These are phyloP conservation scores for Lepidurus couesii DNA, from an alignment of 1,140 invertebrate genomes.

Conservation along the genomic window DNA sequence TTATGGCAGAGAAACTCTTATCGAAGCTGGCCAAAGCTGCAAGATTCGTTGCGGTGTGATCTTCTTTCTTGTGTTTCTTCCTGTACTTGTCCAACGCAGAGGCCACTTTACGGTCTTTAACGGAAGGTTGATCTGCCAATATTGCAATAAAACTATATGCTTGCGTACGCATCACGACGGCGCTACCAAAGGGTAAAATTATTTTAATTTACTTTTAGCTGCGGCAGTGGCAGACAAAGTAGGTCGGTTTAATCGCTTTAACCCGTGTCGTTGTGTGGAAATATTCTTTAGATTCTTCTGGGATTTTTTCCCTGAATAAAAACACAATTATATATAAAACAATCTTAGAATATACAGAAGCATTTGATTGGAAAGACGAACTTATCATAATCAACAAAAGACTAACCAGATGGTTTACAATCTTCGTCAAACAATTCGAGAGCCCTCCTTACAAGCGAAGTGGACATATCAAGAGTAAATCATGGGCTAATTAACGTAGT, in stretches of 20 bases:
- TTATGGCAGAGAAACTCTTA: not conserved
- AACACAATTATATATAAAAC: too few relatives aligned
- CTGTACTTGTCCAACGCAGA: constrained; percentile 27
- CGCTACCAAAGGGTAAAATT: not conserved
- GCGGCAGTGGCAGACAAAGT: not conserved
- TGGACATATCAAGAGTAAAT: constrained; percentile 25
- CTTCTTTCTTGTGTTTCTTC: constrained; percentile 31
- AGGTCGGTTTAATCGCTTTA: not conserved
- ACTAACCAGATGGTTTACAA: constrained; percentile 11
- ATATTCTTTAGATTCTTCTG: not conserved
- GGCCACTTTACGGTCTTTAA: constrained; percentile 32
- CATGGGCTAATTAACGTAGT: not conserved
- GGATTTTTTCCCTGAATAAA: not conserved
- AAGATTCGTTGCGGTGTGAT: constrained; percentile 27
- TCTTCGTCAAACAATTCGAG: constrained; percentile 28
- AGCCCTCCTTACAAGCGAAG: constrained; percentile 29
- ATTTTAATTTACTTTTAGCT: not conserved
- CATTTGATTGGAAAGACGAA: not conserved
- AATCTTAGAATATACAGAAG: not conserved
- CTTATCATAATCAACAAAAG: not conserved
- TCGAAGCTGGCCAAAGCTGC: constrained; percentile 24
- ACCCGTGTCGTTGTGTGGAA: not conserved
- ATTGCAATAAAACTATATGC: not conserved
- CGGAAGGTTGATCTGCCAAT: constrained; percentile 16
- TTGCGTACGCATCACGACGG: not conserved